A percentile compares a stretch with the other conserved stretches of the same genome.
Conservation (phyloP, 2,888 invertebrate genomes). For the Xestia c-nigrum region DNA sequence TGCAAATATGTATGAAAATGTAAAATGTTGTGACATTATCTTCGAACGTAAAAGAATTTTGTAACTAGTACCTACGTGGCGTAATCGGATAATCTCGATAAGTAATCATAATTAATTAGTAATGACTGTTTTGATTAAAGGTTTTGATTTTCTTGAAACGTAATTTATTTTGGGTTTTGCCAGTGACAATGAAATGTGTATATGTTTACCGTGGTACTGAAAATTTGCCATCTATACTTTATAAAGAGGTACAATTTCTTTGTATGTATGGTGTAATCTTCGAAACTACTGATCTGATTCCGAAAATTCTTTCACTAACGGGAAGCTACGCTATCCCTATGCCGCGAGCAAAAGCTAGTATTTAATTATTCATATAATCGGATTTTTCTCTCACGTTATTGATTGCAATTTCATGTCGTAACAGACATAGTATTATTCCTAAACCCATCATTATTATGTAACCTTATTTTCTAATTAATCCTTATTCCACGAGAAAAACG, state of each 20-base stretch:
- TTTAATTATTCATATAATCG: background rate
- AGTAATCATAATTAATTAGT: slow-evolving; percentile 75
- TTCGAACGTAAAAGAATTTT: slow-evolving; percentile 15
- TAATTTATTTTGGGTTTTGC: slow-evolving; percentile 16
- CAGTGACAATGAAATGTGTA: slow-evolving; percentile 10
- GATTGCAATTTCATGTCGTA: background rate
- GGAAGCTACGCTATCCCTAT: too few species aligned
- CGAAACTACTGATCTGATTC: too few species aligned
- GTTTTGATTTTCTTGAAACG: slow-evolving; percentile 34
- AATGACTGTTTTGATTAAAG: slow-evolving; percentile 48
- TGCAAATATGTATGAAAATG: slow-evolving; percentile 55
- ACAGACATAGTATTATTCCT: background rate
- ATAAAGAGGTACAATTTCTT: background rate
- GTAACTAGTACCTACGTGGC: slow-evolving; percentile 7
- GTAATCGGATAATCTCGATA: slow-evolving; percentile 66
- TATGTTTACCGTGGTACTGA: background rate
- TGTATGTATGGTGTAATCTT: background rate
- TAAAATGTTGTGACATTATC: slow-evolving; percentile 24
- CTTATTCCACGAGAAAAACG: background rate
- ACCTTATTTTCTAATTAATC: too few species aligned
- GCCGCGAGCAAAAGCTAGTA: background rate
- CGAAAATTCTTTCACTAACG: too few species aligned
- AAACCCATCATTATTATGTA: background rate
- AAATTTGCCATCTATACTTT: background rate
- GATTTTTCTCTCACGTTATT: background rate